These are phyloP conservation scores for Drosophila albomicans DNA, from an alignment of 1,140 invertebrate genomes.

Conservation along the genomic window DNA sequence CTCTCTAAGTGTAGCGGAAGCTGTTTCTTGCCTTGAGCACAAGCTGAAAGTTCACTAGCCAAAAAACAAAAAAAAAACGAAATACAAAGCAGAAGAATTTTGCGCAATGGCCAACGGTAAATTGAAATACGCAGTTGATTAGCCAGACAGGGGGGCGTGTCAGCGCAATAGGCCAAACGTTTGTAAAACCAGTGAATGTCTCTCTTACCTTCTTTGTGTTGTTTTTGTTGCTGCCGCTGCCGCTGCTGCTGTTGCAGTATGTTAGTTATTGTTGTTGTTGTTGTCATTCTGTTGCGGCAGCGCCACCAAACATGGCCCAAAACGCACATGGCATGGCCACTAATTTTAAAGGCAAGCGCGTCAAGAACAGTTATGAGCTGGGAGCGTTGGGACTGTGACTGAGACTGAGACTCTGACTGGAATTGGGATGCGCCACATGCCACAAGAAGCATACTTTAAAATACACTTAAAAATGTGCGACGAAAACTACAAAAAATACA, in stretches of 20 bases:
- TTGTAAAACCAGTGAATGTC: constrained; percentile 25
- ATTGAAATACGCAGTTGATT: constrained; percentile 78
- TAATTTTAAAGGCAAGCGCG: constrained; percentile 79
- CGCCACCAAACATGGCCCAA: constrained; percentile 64
- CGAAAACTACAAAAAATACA: constrained; percentile 40
- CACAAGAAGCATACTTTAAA: constrained; percentile 57
- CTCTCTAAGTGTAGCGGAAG: constrained; percentile 19
- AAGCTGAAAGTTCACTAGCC: constrained; percentile 26
- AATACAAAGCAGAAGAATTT: constrained; percentile 12
- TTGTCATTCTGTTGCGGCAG: constrained; percentile 60
- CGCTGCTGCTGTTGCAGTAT: constrained; percentile 14
- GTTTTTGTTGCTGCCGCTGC: constrained; percentile 13
- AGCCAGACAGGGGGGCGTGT: constrained; percentile 55
- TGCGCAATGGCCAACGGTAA: constrained; percentile 63
- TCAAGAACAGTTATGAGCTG: constrained; percentile 82
- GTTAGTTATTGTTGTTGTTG: constrained; percentile 31
- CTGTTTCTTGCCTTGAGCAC: constrained; percentile 3
- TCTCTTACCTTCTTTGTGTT: not conserved
- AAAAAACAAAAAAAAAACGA: constrained; percentile 17
- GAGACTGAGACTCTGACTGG: not conserved
- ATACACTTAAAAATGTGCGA: constrained; percentile 73
- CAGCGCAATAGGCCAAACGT: not conserved
- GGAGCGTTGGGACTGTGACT: constrained; percentile 45
- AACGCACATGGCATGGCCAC: constrained; percentile 70
- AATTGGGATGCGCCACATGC: constrained; percentile 69